These are phyloP conservation scores for Macaria liturata DNA, from an alignment of 2,888 invertebrate species.

Conservation along the genomic window DNA sequence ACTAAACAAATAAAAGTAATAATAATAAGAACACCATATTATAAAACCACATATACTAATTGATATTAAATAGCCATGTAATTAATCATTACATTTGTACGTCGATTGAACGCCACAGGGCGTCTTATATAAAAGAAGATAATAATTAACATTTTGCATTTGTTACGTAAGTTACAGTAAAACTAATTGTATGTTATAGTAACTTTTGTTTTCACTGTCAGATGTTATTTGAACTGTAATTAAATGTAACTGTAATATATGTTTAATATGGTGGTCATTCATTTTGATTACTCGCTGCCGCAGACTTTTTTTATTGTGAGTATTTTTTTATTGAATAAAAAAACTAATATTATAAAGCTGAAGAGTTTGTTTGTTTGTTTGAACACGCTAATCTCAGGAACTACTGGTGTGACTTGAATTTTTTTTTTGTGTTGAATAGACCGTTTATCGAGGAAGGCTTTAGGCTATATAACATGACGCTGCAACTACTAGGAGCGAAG, in stretches of 20 bases:
- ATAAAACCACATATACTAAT: no score
- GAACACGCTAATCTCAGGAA: no score
- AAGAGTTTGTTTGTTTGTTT: no score
- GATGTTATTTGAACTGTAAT: conserved; percentile 21
- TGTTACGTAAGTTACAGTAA: conserved; percentile 25
- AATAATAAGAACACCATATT: no score
- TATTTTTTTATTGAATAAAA: no score
- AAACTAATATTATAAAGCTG: no score
- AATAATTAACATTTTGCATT: conserved; percentile 25
- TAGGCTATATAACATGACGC: no score
- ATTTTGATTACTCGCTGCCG: conserved; percentile 3
- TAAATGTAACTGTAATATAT: conserved; percentile 4
- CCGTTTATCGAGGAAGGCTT: no score
- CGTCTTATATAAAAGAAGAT: conserved; percentile 31
- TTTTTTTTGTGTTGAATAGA: no score
- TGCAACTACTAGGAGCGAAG: no score
- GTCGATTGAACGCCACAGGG: conserved; percentile 19
- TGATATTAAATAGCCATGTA: conserved; percentile 6
- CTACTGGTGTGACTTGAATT: no score
- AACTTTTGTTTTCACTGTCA: conserved; percentile 40
- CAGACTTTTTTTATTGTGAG: not conserved
- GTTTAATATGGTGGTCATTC: not conserved
- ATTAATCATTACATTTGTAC: conserved; percentile 4
- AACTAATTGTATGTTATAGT: conserved; percentile 23
- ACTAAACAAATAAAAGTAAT: no score